phyloP scores from a whole-genome alignment of 2,888 invertebrate species.

The Sesamia inferens region DNA sequence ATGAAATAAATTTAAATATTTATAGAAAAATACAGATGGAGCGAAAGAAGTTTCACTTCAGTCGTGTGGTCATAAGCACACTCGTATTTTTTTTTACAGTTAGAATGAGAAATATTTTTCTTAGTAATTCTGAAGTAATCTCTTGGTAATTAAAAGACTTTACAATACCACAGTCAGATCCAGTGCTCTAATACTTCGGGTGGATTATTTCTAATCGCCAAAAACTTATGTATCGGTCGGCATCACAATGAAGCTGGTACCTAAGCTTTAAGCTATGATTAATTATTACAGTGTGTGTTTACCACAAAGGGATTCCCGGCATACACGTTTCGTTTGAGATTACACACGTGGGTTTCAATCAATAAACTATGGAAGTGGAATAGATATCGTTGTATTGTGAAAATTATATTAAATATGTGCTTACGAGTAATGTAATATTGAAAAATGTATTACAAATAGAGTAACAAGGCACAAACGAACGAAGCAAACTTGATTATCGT shows the following conservation, averaged over 20 bases:
- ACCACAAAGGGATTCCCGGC: neutral
- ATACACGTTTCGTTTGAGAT: neutral
- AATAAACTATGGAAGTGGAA: neutral
- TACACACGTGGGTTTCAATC: neutral
- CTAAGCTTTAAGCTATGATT: neutral
- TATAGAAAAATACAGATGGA: too few relatives aligned
- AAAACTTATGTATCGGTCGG: neutral
- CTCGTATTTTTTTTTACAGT: too few relatives aligned
- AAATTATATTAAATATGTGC: too few relatives aligned
- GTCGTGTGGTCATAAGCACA: too few relatives aligned
- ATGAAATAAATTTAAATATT: too few relatives aligned
- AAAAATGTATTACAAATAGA: too few relatives aligned
- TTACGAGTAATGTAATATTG: too few relatives aligned
- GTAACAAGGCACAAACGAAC: neutral
- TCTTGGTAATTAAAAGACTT: neutral
- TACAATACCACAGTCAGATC: neutral
- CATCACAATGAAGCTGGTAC: neutral
- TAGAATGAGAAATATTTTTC: too few relatives aligned
- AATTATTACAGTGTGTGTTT: constrained; percentile 6
- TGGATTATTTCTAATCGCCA: neutral
- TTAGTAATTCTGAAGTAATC: neutral
- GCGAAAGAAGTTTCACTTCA: too few relatives aligned
- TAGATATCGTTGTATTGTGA: too few relatives aligned
- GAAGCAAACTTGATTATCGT: neutral
- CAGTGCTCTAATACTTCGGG: neutral